Evolutionary conservation across 2,797 vertebrate species (phyloP).

Genomic region (Semaprochilodus insignis): DNA sequence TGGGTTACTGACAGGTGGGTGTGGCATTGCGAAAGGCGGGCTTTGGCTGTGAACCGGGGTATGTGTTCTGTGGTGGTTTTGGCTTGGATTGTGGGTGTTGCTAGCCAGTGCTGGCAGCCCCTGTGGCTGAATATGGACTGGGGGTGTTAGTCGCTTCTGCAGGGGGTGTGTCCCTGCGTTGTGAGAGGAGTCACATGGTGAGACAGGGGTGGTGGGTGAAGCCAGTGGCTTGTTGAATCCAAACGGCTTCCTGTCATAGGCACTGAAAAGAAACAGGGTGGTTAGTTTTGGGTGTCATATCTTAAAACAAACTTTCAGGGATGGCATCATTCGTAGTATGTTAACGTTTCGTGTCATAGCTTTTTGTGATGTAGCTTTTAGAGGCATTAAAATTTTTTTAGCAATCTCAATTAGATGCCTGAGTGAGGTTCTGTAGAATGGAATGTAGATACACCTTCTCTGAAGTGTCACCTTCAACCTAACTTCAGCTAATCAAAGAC

Average conservation of each 20-base stretch:
- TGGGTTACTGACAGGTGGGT: slow-evolving; percentile 76
- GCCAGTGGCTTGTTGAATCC: slow-evolving; percentile 87
- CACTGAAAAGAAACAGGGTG: slow-evolving; percentile 75
- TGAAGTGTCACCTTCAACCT: no score
- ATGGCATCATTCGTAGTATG: no score
- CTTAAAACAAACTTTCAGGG: no score
- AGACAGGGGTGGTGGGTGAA: slow-evolving; percentile 79
- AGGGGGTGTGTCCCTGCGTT: slow-evolving; percentile 74
- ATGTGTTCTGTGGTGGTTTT: slow-evolving; percentile 64
- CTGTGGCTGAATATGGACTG: slow-evolving; percentile 57
- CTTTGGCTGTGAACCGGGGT: slow-evolving; percentile 64
- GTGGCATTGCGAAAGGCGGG: slow-evolving; percentile 83
- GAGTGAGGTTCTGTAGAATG: no score
- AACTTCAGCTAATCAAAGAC: background rate
- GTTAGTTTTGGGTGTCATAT: background rate
- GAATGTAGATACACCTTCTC: background rate
- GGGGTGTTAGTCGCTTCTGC: slow-evolving; percentile 69
- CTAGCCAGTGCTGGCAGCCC: slow-evolving; percentile 51
- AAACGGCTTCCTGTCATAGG: slow-evolving; percentile 88
- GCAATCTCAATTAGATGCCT: no score
- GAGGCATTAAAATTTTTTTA: no score
- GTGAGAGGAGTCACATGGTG: slow-evolving; percentile 71
- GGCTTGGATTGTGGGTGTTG: slow-evolving; percentile 56
- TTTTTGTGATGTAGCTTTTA: no score
- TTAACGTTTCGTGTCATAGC: no score